A percentile compares a stretch with the other conserved stretches of the same genome.
Evolutionary conservation across 2,113 vertebrate species (phyloP).

Genomic region (Otus sunia): DNA sequence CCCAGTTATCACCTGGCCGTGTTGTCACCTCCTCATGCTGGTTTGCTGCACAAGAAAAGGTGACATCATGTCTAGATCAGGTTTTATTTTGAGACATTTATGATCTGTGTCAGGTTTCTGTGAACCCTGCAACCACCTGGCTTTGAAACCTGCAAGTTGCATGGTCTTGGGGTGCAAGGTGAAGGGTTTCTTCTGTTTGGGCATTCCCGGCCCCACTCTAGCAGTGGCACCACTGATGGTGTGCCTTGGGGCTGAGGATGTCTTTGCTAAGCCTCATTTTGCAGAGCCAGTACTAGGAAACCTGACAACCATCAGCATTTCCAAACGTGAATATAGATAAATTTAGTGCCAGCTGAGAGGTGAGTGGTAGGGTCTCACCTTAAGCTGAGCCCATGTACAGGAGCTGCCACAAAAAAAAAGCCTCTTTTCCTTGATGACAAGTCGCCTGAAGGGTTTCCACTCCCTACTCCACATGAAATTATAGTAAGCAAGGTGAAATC

Average conservation of each 20-base stretch:
- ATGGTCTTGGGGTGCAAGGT: fast-evolving
- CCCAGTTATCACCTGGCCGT: fast-evolving
- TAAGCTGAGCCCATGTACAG: fast-evolving
- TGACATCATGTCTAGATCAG: neutral
- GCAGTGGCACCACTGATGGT: fast-evolving
- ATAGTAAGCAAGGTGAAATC: fast-evolving
- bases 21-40: neutral
- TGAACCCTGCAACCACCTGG: neutral
- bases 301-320: neutral
- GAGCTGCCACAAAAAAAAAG: neutral
- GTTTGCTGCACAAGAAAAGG: neutral
- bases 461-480: fast-evolving
- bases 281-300: neutral
- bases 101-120: neutral
- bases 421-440: fast-evolving
- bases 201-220: fast-evolving
- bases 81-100: neutral
- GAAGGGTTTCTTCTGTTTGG: neutral
- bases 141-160: neutral
- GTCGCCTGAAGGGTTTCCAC: neutral
- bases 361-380: neutral
- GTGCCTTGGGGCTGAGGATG: neutral
- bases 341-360: neutral
- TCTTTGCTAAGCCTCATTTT: too few species aligned
- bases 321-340: neutral